Evolutionary conservation across 2,113 vertebrate genomes (phyloP), one percentile per base, ranked within the genome.

Genomic region (Thalassoma bifasciatum): DNA sequence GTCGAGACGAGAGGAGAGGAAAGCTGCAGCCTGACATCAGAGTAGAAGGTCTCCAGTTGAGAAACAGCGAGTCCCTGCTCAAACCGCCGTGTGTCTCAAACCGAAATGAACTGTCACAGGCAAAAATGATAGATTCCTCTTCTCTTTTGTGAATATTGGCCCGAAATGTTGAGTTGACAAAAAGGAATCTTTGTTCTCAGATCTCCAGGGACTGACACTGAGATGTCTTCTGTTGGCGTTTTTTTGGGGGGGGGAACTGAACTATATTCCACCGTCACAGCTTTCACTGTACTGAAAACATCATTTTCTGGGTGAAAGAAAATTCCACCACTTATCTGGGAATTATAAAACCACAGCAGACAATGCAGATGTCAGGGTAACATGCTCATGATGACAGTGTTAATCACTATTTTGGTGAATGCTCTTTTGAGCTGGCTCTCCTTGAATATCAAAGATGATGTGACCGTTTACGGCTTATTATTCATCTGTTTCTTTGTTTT

Each of bases 1-100:
- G 10, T n/a, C 66, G 56, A 81, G 79, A 81, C 37, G 24, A 86
- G 66, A 73, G 71, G 24, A 86, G 66, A 73, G 71, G 30, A 72
- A 9, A 63, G 56, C 46, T 19, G 38, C 19, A 61, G 50, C 26
- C 54, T 34, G 4, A 72, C 79, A 72, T 78, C 82, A 69, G 21
- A 66, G 21, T 47, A 52, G 1, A 26, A 66, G 42, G 56, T 64
- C 63, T 75, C 40, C 57, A 70, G 40, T 26, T 23, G 60, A 49
- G 24, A 66, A 69, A 51, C 61, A 67, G 2, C 17, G 3, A 19
- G 16, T 46, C 44, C 47, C 23, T 30, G 2, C 59, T 77, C 59
- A 75, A 69, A 68, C 47, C 19, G 8, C 53, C 1, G 23, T 44
- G 11, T 21, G 16, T 61, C 58, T 51, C 36, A 22, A 11, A 44